These are phyloP conservation scores for Neodiprion pinetum DNA, from an alignment of 1,140 invertebrate species.

Conservation along the genomic window DNA sequence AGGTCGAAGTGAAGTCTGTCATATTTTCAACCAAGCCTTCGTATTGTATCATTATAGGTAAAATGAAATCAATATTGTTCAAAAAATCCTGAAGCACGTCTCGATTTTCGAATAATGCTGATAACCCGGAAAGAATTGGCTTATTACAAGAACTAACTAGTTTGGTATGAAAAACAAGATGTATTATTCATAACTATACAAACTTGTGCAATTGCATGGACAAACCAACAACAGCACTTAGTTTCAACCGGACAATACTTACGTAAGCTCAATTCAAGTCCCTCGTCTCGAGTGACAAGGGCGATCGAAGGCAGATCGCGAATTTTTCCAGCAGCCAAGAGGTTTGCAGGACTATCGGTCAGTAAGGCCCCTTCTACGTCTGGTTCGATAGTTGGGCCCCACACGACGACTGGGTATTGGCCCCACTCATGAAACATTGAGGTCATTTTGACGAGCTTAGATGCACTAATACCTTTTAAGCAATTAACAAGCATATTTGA, in stretches of 20 bases:
- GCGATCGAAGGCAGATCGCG: slow-evolving; percentile 3
- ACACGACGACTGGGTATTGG: neutral
- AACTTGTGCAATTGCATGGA: no score
- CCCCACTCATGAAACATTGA: neutral
- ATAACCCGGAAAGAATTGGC: no score
- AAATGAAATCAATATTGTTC: neutral
- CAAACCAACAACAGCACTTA: neutral
- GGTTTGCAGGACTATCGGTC: neutral
- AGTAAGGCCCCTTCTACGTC: neutral
- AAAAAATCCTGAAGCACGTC: neutral
- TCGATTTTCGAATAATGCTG: neutral
- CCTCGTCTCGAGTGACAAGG: neutral
- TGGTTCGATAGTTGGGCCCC: neutral
- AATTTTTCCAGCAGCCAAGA: neutral
- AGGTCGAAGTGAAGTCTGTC: neutral
- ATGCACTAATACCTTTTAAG: neutral
- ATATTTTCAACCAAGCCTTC: neutral
- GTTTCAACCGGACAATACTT: neutral
- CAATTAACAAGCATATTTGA: neutral
- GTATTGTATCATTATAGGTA: neutral
- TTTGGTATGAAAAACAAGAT: no score
- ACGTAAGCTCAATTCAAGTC: neutral
- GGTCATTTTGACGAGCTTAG: neutral
- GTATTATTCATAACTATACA: no score
- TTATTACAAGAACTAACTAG: no score